phyloP scores from a whole-genome alignment of 2,888 invertebrate species.

The Ceraclea dissimilis region DNA sequence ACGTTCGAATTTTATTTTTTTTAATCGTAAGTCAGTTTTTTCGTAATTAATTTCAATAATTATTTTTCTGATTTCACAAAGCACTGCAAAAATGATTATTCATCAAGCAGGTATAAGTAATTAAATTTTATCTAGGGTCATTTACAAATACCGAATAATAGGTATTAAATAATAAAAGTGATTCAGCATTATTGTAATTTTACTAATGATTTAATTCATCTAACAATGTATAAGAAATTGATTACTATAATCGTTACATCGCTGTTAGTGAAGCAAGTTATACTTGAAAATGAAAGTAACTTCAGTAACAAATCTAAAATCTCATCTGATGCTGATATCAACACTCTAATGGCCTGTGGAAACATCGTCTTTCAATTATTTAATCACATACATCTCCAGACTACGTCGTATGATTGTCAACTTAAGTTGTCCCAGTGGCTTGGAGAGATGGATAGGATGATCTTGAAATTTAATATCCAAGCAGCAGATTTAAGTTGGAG shows the following conservation, averaged over 20 bases:
- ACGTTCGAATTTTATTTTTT: no score
- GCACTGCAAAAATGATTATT: no score
- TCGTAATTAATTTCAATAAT: no score
- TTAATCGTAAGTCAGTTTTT: no score
- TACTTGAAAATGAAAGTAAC: background rate
- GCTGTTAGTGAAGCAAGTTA: background rate
- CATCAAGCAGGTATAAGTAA: no score
- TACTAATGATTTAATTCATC: no score
- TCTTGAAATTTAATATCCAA: constrained; percentile 33
- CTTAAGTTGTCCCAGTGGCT: constrained; percentile 28
- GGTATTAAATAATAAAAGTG: no score
- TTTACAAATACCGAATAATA: no score
- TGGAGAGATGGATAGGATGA: constrained; percentile 34
- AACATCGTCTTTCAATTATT: background rate
- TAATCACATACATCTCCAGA: background rate
- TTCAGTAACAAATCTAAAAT: background rate
- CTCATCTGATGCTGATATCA: background rate
- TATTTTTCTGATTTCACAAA: no score
- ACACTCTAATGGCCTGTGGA: background rate
- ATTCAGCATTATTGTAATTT: no score
- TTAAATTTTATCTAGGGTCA: no score
- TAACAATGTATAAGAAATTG: background rate
- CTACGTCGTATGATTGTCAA: background rate
- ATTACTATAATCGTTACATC: background rate
- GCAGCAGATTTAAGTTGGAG: constrained; percentile 41